These are phyloP conservation scores for Petrophora chlorosata DNA, from an alignment of 2,888 invertebrate species.

Conservation along the genomic window DNA sequence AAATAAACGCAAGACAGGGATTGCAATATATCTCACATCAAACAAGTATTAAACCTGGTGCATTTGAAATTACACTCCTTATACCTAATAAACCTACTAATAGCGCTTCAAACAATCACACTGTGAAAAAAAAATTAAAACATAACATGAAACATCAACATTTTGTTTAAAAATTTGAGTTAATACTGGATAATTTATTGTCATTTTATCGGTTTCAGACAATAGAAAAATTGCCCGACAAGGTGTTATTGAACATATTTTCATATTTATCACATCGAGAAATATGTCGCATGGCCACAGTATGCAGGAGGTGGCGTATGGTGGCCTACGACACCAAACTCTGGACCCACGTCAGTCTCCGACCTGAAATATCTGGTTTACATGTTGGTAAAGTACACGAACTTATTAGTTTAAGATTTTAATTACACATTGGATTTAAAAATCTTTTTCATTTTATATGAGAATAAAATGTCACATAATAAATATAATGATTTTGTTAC, in stretches of 20 bases:
- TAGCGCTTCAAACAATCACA: not conserved
- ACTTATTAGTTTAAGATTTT: too few species aligned
- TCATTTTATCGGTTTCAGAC: constrained; percentile 85
- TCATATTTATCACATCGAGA: constrained; percentile 96
- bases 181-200: too few species aligned
- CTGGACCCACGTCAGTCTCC: constrained; percentile 97
- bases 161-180: too few species aligned
- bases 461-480: too few species aligned
- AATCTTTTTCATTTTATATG: too few species aligned
- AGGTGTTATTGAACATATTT: constrained; percentile 96
- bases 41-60: not conserved
- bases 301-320: constrained; percentile 98
- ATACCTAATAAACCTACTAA: too few species aligned
- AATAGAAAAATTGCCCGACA: constrained; percentile 98
- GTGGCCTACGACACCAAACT: constrained; percentile 97
- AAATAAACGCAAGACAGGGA: not conserved
- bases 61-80: too few species aligned
- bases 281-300: constrained; percentile 96
- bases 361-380: constrained; percentile 98
- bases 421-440: too few species aligned
- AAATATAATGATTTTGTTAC: too few species aligned
- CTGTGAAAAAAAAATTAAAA: too few species aligned
- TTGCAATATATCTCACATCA: constrained; percentile 6
- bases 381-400: constrained; percentile 86
- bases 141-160: too few species aligned